Base-by-base conservation (phyloP, 2,113 vertebrate species). In the Charadrius vociferus region DNA sequence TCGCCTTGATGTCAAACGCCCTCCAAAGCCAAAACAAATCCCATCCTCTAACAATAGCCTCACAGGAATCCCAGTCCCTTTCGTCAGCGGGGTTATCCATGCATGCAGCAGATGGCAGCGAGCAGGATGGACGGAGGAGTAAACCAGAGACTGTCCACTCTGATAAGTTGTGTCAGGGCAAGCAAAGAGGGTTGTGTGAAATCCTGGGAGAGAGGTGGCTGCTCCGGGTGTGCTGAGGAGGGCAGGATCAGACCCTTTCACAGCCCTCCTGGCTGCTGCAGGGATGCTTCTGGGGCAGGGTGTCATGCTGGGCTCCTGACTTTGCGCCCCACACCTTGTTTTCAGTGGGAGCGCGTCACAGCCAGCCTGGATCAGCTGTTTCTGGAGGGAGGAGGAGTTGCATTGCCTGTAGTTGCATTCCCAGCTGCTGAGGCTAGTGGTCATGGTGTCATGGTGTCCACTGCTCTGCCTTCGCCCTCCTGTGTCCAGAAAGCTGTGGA, bases 221-320 rank as follows among this genome's bases (percentile, higher is more conserved):
- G 27, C 23, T 34, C 56, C 7, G 3, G 47, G 43, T 15, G 12
- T 50, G 43, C 41, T 7, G 4, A 32, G 67, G 29, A 65, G 10
- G 7, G 12, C 17, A 19, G 58, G 68, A 9, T 12, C 1, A 4
- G 63, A n/a, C 11, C 45, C 49, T 36, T 2, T 21, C 32, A 2
- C 34, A 71, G 50, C 83, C 27, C 14, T 52, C 37, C 36, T 39
- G 47, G 27, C 34, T 59, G 55, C 61, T 37, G 49, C 8, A 3
- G 78, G 71, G 56, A 30, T 47, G 63, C 15, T 58, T 8, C 10
- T 14, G 19, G 41, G 26, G 34, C 58, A 27, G 0, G 10, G 1
- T 0, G 3, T n/a, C 47, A 1, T 0, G 0, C 36, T 12, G 49
- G 47, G 16, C 52, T 71, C 14, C 7, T 0, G 14, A 3, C 8